Base-by-base conservation (phyloP, 2,888 invertebrate genomes). In the Synergus japonicus region DNA sequence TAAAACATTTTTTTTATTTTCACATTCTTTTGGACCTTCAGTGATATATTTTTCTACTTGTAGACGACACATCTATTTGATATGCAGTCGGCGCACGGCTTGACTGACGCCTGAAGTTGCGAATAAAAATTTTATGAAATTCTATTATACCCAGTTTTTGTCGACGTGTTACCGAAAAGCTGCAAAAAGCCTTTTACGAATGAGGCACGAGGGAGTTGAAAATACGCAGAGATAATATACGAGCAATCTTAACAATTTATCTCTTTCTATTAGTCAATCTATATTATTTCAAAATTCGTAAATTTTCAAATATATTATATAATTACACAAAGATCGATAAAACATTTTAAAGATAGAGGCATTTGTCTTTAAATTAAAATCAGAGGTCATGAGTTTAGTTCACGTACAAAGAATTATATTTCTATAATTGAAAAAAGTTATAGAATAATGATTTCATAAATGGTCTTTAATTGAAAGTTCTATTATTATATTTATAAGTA, bases 91-190 rank as follows among this genome's bases (percentile, higher is more conserved):
- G 87, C 86, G 88, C 85, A 83, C 83, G 88, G 87, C 90, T 91
- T 91, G 92, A 92, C 91, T 92, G 92, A 92, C 91, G 91, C 91
- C 88, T 90, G 86, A 88, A 90, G 90, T 89, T 89, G 86, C 88
- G 91, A 90, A 91, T 92, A 91, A 92, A 92, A 91, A 91, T 92
- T 92, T 92, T 92, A 92, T 92, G 91, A 92, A 91, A 90, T 92
- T 92, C 92, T 92, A 92, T 92, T 92, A 92, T 86, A 88, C 85
- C 81, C 87, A 84, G 86, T 87, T 89, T 89, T 88, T 88, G 87
- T 86, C 85, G 86, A 88, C 86, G 87, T 87, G 88, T 87, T 79
- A 79, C 81, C 81, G 82, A 79, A 79, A 79, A 82, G 77, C 76
- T 81, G 81, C 80, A 80, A 83, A 84, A 82, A 82, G 80, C 82